Conservation (phyloP, 1,140 invertebrate genomes). For the Drosophila pruinosa region DNA sequence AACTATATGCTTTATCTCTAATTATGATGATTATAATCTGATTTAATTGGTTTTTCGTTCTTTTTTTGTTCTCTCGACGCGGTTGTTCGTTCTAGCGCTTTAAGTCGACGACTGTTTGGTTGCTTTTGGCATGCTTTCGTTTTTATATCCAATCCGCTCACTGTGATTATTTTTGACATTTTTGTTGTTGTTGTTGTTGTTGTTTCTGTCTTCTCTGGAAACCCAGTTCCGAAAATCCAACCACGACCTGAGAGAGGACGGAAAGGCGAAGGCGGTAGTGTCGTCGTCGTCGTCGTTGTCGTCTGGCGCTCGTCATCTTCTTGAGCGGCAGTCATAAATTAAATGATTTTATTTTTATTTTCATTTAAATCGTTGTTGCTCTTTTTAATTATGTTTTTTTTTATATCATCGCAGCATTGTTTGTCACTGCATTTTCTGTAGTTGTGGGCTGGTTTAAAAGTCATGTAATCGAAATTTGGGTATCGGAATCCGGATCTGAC, state of each 20-base stretch:
- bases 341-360: constrained; percentile 73
- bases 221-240: constrained; percentile 46
- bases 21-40: constrained; percentile 6
- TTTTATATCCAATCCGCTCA: constrained; percentile 73
- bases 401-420: constrained; percentile 52
- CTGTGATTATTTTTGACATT: constrained; percentile 37
- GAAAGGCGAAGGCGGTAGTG: background rate
- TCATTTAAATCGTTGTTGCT: constrained; percentile 16
- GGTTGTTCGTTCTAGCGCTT: constrained; percentile 62
- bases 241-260: background rate
- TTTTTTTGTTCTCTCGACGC: constrained; percentile 6
- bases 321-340: constrained; percentile 71
- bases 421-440: constrained; percentile 66
- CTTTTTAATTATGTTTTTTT: constrained; percentile 61
- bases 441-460: constrained; percentile 50
- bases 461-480: constrained; percentile 6
- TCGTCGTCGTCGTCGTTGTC: constrained; percentile 25
- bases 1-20: background rate
- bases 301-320: constrained; percentile 46
- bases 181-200: too few species aligned
- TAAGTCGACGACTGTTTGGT: constrained; percentile 61
- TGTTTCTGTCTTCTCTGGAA: constrained; percentile 35
- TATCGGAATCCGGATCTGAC: background rate
- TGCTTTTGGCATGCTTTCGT: constrained; percentile 64
- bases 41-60: background rate